Evolutionary conservation across 1,140 invertebrate genomes (phyloP).

Genomic region (Tribolium madens): DNA sequence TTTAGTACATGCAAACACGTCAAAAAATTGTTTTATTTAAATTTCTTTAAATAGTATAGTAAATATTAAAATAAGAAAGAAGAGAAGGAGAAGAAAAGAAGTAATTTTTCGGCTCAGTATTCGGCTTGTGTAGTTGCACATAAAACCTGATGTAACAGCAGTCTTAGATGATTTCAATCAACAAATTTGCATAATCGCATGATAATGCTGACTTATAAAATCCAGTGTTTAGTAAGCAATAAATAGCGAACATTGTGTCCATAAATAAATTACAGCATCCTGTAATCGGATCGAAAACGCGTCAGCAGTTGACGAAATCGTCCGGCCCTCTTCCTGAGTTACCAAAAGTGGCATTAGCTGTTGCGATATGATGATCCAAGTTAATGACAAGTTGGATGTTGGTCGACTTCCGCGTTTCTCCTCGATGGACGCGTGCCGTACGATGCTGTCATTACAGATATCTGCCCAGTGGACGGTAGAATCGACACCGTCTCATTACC

Average conservation of each 20-base stretch:
- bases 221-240: constrained; percentile 8
- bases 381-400: constrained; percentile 39
- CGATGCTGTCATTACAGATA: constrained; percentile 44
- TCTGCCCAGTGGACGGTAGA: constrained; percentile 40
- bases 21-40: no score
- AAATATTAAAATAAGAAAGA: no score
- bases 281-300: constrained; percentile 1
- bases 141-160: constrained; percentile 29
- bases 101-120: no score
- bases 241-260: not conserved
- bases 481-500: constrained; percentile 34
- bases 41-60: no score
- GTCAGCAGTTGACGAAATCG: not conserved
- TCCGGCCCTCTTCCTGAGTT: not conserved
- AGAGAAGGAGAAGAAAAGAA: no score
- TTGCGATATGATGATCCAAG: constrained; percentile 4
- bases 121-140: constrained; percentile 19
- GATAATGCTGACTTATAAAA: constrained; percentile 25
- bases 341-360: not conserved
- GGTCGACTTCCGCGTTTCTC: constrained; percentile 40
- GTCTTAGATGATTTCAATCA: constrained; percentile 32
- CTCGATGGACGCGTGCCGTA: constrained; percentile 37
- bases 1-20: no score
- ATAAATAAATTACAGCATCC: constrained; percentile 4
- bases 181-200: constrained; percentile 25